A percentile compares a stretch with the other conserved stretches of the same genome.
These are phyloP conservation scores for Empis livida DNA, from an alignment of 2,888 invertebrate genomes.

Conservation along the genomic window DNA sequence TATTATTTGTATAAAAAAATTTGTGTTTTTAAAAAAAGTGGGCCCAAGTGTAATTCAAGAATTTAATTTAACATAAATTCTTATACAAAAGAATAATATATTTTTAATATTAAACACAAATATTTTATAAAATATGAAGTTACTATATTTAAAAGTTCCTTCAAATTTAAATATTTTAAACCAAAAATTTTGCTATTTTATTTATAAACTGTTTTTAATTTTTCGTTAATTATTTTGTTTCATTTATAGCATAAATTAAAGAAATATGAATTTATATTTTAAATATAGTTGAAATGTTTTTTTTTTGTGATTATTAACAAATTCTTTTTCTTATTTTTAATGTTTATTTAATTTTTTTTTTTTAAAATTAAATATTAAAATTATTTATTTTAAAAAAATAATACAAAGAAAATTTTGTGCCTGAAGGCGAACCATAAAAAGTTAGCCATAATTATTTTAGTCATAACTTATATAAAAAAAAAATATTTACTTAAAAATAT, in stretches of 20 bases:
- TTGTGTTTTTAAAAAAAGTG: too few relatives aligned
- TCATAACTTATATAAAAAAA: background rate
- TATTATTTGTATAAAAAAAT: too few relatives aligned
- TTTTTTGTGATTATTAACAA: conserved; percentile 1
- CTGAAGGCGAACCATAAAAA: too few relatives aligned
- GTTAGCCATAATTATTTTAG: too few relatives aligned
- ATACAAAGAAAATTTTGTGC: conserved; percentile 1
- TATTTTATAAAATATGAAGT: too few relatives aligned
- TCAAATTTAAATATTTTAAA: background rate
- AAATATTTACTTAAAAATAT: background rate
- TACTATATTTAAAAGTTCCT: too few relatives aligned
- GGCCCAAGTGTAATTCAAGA: too few relatives aligned
- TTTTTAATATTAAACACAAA: too few relatives aligned
- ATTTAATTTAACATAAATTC: too few relatives aligned
- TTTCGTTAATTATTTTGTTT: background rate
- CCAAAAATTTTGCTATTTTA: background rate
- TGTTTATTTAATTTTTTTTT: too few relatives aligned
- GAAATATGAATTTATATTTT: conserved; percentile 6
- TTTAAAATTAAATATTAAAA: conserved; percentile 3
- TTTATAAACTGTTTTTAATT: conserved; percentile 2
- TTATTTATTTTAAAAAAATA: background rate
- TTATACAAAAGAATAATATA: too few relatives aligned
- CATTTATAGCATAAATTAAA: conserved; percentile 2
- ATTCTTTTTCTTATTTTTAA: background rate
- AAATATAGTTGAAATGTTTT: conserved; percentile 4